Conservation (phyloP, 2,797 vertebrate genomes). For the Jordanella pulchra region DNA sequence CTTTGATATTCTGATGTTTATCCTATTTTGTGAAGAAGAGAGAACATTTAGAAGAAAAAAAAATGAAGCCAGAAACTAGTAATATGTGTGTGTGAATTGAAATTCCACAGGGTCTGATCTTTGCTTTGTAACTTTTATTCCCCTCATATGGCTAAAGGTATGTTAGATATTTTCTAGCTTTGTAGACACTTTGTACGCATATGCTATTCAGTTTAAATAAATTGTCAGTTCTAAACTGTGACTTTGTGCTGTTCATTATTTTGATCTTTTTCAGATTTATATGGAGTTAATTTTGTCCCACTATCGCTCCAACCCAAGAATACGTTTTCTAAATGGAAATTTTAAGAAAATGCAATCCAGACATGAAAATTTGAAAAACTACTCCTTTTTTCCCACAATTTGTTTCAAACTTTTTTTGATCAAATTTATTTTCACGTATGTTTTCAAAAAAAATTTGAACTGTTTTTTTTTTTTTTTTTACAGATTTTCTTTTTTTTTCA, state of each 20-base stretch:
- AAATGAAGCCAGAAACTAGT: slow-evolving; percentile 54
- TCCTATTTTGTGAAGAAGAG: slow-evolving; percentile 75
- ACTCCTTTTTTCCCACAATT: too few relatives aligned
- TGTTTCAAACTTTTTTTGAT: too few relatives aligned
- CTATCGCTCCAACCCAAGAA: neutral
- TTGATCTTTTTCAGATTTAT: neutral
- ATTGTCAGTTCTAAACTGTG: slow-evolving; percentile 64
- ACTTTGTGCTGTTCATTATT: neutral
- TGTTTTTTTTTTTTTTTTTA: too few relatives aligned
- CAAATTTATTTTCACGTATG: too few relatives aligned
- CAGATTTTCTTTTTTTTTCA: too few relatives aligned
- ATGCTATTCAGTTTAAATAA: slow-evolving; percentile 97
- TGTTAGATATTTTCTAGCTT: slow-evolving; percentile 99
- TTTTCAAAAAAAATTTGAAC: too few relatives aligned
- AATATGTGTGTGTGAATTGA: slow-evolving; percentile 84
- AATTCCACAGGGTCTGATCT: slow-evolving; percentile 95
- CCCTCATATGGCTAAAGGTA: slow-evolving; percentile 89
- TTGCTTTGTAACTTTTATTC: slow-evolving; percentile 88
- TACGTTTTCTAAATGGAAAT: neutral
- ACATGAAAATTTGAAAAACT: too few relatives aligned
- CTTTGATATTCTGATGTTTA: slow-evolving; percentile 93
- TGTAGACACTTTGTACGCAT: slow-evolving; percentile 99
- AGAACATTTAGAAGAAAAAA: slow-evolving; percentile 71
- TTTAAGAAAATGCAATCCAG: neutral
- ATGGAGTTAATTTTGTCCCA: neutral